phyloP scores from a whole-genome alignment of 2,888 invertebrate species.

The Cephus runcator region DNA sequence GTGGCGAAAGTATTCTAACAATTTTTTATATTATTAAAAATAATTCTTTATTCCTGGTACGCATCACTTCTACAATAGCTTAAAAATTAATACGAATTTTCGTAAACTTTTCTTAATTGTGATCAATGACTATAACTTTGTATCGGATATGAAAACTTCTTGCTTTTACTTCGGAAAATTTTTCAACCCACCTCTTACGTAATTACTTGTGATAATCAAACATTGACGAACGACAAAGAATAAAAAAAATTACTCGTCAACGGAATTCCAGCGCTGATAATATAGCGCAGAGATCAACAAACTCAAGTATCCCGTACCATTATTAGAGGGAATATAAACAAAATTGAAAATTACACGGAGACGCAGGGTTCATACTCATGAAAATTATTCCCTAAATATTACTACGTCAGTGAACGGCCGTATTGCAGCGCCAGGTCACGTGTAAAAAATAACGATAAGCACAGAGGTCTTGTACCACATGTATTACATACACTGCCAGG shows the following conservation, averaged over 20 bases:
- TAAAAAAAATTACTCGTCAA: background rate
- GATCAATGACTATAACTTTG: background rate
- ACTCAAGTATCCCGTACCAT: background rate
- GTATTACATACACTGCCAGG: background rate
- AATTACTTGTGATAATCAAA: background rate
- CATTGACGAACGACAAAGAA: background rate
- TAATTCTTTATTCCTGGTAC: background rate
- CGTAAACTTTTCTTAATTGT: background rate
- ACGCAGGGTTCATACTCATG: background rate
- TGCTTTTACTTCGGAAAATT: background rate
- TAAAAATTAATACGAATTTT: background rate
- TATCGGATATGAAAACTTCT: background rate
- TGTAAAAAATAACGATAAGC: slow-evolving; percentile 1
- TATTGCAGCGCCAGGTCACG: background rate
- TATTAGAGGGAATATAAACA: background rate
- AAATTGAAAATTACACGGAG: background rate
- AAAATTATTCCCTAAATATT: background rate
- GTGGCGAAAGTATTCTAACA: background rate
- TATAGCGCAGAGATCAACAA: background rate
- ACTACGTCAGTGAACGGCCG: background rate
- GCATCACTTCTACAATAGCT: background rate
- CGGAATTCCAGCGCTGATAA: background rate
- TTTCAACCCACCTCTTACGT: background rate
- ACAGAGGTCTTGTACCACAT: background rate
- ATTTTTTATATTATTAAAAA: background rate